Evolutionary conservation across 2,888 invertebrate species (phyloP), one percentile per base, ranked within the genome.

Genomic region (Tachina fera): DNA sequence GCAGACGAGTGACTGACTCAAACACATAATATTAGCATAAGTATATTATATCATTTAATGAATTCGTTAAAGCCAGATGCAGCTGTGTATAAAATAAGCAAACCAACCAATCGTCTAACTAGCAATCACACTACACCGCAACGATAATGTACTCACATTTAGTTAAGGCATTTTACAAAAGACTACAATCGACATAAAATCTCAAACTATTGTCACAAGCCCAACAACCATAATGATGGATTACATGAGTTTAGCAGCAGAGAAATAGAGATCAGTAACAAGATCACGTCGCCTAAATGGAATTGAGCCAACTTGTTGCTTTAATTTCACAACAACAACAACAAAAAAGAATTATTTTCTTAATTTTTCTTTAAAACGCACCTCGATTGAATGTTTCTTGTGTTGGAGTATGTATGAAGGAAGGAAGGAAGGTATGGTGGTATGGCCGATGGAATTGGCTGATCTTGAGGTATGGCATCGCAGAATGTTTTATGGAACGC

Each of bases 241-340:
- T 87, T 87, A 87, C 84, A 84, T 84, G 84, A 81, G 84, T 81
- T 84, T 78, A 81, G 84, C 79, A 31, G 31, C 31, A 31, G 31
- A 31, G 11, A 47, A 75, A 63, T 22, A 47, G 67, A 68, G 87
- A 87, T 87, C 87, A 75, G 82, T 87, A 87, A 87, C 87, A 87
- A 87, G 87, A 87, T 87, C 87, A 87, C 84, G 87, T 87, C 75
- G 77, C 80, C 65, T 82, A 67, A 76, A 85, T 75, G 78, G 84
- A 72, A 84, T 80, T 75, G 49, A 72, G 60, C 16, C 49, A 80
- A 85, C 70, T 85, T 39, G 78, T 79, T 85, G 19, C n/a, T 53
- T 51, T 60, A 49, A 60, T 60, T 31, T 14, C 31, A 39, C 39
- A 49, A 61, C 16, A 45, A 53, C 31, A 31, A 31, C 31, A 31